A percentile compares a stretch with the other conserved stretches of the same genome.
These are phyloP conservation scores for Cheilosia scutellata DNA, from an alignment of 2,888 invertebrate genomes.

Conservation along the genomic window DNA sequence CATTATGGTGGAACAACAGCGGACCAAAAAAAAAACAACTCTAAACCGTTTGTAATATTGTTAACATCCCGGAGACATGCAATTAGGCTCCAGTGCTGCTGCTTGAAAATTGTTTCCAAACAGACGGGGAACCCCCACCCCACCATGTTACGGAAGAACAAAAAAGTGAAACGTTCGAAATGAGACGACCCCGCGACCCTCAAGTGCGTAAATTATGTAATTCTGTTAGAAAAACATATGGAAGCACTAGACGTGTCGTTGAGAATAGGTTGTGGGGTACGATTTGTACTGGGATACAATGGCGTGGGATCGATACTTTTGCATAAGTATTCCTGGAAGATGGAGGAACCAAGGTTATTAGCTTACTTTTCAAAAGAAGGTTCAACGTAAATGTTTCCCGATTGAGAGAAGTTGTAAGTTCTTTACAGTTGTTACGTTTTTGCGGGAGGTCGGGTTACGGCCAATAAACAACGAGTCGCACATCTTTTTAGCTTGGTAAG, in stretches of 20 bases:
- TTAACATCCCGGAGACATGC: conserved; percentile 67
- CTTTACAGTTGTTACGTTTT: no score
- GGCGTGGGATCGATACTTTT: neutral
- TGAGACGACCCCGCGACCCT: neutral
- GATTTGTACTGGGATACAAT: no score
- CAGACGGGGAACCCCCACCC: no score
- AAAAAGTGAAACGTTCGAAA: neutral
- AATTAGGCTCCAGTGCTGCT: conserved; percentile 61
- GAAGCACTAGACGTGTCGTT: neutral
- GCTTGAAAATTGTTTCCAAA: conserved; percentile 48
- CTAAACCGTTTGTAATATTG: conserved; percentile 53
- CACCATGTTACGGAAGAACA: neutral
- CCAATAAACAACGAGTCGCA: no score
- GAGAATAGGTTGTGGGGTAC: neutral
- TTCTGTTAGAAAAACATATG: neutral
- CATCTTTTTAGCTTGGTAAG: no score
- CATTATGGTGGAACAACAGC: conserved; percentile 43
- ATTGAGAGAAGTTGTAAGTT: no score
- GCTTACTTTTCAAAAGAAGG: no score
- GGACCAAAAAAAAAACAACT: conserved; percentile 36
- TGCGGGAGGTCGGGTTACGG: no score
- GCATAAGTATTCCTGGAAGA: no score
- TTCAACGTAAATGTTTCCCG: no score
- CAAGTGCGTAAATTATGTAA: conserved; percentile 26
- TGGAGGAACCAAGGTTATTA: neutral